Percentiles rank a stretch among this genome's conserved stretches.
Conservation (phyloP, 2,888 invertebrate species). For the Rhogogaster chlorosoma region DNA sequence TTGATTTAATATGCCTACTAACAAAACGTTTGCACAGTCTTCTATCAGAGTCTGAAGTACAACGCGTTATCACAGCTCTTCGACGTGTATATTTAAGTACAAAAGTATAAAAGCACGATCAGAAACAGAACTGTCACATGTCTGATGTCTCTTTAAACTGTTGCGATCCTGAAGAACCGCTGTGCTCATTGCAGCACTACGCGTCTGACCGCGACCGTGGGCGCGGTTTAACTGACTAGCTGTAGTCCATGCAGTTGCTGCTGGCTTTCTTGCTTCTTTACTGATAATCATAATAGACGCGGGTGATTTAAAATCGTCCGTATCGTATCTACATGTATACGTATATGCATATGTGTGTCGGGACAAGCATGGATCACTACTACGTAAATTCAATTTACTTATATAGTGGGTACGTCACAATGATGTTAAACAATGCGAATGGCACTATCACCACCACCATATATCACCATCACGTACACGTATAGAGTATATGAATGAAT, state of each 20-base stretch:
- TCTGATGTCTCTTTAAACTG: not conserved
- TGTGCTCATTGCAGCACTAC: constrained; percentile 32
- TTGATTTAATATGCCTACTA: not conserved
- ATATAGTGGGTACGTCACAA: not conserved
- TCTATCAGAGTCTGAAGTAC: constrained; percentile 13
- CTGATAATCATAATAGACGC: constrained; percentile 43
- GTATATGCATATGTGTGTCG: not conserved
- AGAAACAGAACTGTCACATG: constrained; percentile 22
- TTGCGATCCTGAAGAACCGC: not conserved
- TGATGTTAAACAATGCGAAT: not conserved
- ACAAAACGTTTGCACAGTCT: not conserved
- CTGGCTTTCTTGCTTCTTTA: constrained; percentile 36
- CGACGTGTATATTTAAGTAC: constrained; percentile 26
- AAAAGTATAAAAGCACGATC: not conserved
- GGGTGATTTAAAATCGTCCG: constrained; percentile 15
- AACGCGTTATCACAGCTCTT: constrained; percentile 13
- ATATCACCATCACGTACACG: not conserved
- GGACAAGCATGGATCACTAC: not conserved
- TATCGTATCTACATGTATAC: not conserved
- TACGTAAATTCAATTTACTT: not conserved
- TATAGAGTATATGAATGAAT: not conserved
- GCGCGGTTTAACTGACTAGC: constrained; percentile 50
- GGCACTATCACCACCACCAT: not conserved
- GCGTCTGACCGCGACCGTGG: constrained; percentile 48
- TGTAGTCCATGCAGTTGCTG: constrained; percentile 26